These are phyloP conservation scores for Globodera ellingtonae DNA, from an alignment of 1,140 invertebrate genomes.

Conservation along the genomic window DNA sequence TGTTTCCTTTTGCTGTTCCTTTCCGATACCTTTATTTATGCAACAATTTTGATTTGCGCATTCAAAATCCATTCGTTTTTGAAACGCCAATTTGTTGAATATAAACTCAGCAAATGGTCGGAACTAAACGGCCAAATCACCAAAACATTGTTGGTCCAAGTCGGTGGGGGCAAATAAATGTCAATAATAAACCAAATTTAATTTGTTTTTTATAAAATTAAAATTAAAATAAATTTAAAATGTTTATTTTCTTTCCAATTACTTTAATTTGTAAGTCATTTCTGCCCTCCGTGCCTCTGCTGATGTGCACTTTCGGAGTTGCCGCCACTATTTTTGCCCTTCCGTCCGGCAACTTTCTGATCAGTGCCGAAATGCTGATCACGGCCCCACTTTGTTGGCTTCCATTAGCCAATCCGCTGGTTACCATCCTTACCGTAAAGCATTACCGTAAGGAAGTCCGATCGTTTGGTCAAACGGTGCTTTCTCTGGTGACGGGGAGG, in stretches of 20 bases:
- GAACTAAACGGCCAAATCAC: slow-evolving; percentile 25
- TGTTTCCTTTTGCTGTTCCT: slow-evolving; percentile 1
- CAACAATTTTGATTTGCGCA: slow-evolving; percentile 16
- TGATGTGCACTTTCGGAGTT: not conserved
- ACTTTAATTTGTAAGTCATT: not conserved
- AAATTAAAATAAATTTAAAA: slow-evolving; percentile 9
- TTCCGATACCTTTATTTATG: slow-evolving; percentile 3
- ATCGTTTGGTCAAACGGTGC: not conserved
- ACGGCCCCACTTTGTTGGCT: slow-evolving; percentile 17
- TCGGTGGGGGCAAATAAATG: not conserved
- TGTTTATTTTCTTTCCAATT: not conserved
- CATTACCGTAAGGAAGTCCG: slow-evolving; percentile 1
- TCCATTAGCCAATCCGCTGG: slow-evolving; percentile 19
- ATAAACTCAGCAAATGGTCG: slow-evolving; percentile 10
- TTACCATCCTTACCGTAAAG: slow-evolving; percentile 6
- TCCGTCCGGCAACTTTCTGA: not conserved
- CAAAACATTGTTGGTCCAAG: slow-evolving; percentile 13
- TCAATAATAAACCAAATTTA: not conserved
- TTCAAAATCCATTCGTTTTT: slow-evolving; percentile 5
- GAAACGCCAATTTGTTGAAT: slow-evolving; percentile 7
- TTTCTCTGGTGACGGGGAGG: not conserved
- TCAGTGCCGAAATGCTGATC: slow-evolving; percentile 9
- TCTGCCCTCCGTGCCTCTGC: not conserved
- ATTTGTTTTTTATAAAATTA: not conserved
- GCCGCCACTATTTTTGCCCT: not conserved